phyloP scores from a whole-genome alignment of 2,797 vertebrate species.

The Muraenolepis orangiensis region DNA sequence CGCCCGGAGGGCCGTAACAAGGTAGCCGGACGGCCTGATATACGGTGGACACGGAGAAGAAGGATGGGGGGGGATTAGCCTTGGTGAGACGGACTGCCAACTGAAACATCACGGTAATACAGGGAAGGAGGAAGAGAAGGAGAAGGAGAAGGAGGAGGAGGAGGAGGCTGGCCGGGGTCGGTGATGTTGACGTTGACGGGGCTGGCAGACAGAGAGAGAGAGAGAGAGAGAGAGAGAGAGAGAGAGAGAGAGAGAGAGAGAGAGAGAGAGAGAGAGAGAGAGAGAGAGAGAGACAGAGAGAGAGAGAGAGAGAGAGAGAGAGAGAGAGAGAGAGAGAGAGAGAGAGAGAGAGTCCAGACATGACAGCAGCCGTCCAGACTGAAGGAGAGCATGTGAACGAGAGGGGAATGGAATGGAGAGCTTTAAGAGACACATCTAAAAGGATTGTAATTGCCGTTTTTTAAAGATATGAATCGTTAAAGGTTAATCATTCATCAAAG shows the following conservation, averaged over 20 bases:
- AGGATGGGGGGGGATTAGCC: slow-evolving; percentile 46
- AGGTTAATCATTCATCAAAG: too few species aligned
- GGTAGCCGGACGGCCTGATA: slow-evolving; percentile 45
- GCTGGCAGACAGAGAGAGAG: slow-evolving; percentile 28
- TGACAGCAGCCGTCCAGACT: slow-evolving; percentile 53
- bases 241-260: slow-evolving; percentile 34
- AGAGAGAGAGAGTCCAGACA: slow-evolving; percentile 36
- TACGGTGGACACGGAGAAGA: slow-evolving; percentile 42
- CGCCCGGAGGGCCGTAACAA: slow-evolving; percentile 40
- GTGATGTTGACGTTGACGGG: slow-evolving; percentile 56
- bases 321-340: slow-evolving; percentile 31
- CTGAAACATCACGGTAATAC: slow-evolving; percentile 68
- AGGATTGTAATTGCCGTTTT: too few species aligned
- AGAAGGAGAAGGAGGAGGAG: slow-evolving; percentile 59
- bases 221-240: slow-evolving; percentile 30
- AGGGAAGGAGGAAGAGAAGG: slow-evolving; percentile 68
- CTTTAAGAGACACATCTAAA: too few species aligned
- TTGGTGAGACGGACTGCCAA: slow-evolving; percentile 66
- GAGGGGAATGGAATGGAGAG: slow-evolving; percentile 34
- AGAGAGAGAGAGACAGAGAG: slow-evolving; percentile 29
- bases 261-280: slow-evolving; percentile 30
- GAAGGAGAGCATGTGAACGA: slow-evolving; percentile 55
- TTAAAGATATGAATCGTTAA: too few species aligned
- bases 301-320: slow-evolving; percentile 30
- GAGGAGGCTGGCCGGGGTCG: slow-evolving; percentile 48